Evolutionary conservation across 2,797 vertebrate species (phyloP).

Genomic region (Sebastes variabilis): DNA sequence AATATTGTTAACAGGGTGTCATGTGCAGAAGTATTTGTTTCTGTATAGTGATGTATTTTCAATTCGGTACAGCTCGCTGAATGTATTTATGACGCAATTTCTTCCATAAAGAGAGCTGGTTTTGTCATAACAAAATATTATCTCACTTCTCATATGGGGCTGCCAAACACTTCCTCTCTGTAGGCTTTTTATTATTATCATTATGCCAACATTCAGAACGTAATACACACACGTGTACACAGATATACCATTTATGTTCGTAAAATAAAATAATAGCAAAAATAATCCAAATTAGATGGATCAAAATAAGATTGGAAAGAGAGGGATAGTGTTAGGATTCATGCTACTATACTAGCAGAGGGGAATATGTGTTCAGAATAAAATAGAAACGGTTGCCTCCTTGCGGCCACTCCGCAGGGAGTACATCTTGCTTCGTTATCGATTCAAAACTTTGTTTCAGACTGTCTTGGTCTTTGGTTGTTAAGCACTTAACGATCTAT

Average conservation of each 20-base stretch:
- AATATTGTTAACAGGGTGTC: constrained; percentile 38
- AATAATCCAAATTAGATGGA: not conserved
- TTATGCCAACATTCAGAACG: not conserved
- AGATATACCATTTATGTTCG: too few relatives aligned
- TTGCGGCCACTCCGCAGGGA: not conserved
- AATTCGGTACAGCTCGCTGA: constrained; percentile 3
- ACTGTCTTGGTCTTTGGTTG: too few relatives aligned
- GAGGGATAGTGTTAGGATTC: not conserved
- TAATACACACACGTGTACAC: too few relatives aligned
- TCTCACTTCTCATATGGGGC: not conserved
- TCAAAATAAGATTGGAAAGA: not conserved
- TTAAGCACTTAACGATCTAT: too few relatives aligned
- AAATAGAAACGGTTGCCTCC: not conserved
- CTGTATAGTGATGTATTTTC: constrained; percentile 24
- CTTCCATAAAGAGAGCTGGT: constrained; percentile 15
- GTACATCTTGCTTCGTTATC: too few relatives aligned
- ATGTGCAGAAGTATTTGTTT: constrained; percentile 23
- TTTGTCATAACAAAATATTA: constrained; percentile 26
- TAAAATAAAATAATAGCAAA: not conserved
- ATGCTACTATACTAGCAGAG: not conserved
- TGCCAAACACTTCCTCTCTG: constrained; percentile 9
- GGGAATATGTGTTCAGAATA: not conserved
- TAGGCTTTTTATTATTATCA: not conserved
- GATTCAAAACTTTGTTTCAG: too few relatives aligned
- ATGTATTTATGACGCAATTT: constrained; percentile 11